Evolutionary conservation across 2,888 invertebrate genomes (phyloP).

Genomic region (Petrolisthes manimaculis): DNA sequence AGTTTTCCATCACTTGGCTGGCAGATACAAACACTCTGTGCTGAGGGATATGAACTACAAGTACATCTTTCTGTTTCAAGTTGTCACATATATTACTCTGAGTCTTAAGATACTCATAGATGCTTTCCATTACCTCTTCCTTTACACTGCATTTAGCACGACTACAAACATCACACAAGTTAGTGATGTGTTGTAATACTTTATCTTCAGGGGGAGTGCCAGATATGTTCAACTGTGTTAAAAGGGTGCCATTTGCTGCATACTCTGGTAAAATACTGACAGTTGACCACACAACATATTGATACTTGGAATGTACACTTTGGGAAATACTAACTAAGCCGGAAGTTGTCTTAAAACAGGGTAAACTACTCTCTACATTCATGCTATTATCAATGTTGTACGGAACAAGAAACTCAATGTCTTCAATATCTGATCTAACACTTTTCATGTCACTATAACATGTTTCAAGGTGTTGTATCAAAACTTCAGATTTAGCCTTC

Average conservation of each 20-base stretch:
- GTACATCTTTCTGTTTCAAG: slow-evolving; percentile 4
- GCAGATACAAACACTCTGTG: slow-evolving; percentile 25
- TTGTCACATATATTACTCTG: neutral
- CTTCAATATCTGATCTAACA: neutral
- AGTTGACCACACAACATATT: slow-evolving; percentile 25
- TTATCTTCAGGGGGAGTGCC: slow-evolving; percentile 7
- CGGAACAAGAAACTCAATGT: slow-evolving; percentile 30
- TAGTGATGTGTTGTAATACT: slow-evolving; percentile 23
- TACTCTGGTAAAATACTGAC: slow-evolving; percentile 19
- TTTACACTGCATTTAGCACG: neutral
- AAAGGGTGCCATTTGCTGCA: neutral
- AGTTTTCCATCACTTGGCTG: slow-evolving; percentile 13
- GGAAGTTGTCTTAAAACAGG: slow-evolving; percentile 17
- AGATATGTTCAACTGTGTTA: neutral
- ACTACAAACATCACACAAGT: neutral
- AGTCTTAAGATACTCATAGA: slow-evolving; percentile 16
- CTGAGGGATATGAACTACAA: slow-evolving; percentile 33
- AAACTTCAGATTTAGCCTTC: slow-evolving; percentile 9
- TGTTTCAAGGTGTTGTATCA: neutral
- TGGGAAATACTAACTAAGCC: slow-evolving; percentile 20
- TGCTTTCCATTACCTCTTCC: slow-evolving; percentile 25
- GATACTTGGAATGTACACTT: neutral
- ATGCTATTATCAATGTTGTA: neutral
- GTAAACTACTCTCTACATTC: neutral
- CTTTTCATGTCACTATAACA: neutral